A percentile compares a stretch with the other conserved stretches of the same genome.
Conservation (phyloP, 2,888 invertebrate genomes). For the Xestia xanthographa region DNA sequence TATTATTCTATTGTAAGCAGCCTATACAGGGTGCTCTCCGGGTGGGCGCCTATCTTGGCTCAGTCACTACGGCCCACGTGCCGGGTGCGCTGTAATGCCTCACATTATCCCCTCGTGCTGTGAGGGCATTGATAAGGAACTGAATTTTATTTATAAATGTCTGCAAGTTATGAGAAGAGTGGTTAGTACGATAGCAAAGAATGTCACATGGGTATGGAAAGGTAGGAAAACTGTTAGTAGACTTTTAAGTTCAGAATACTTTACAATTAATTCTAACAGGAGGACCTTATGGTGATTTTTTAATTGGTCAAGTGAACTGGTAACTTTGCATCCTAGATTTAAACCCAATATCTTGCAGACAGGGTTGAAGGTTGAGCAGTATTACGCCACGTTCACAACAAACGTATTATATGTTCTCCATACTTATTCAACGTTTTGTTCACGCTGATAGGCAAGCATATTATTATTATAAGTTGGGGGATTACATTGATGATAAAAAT, state of each 20-base stretch:
- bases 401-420: neutral
- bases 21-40: neutral
- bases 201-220: neutral
- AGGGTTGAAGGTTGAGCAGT: neutral
- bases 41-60: slow-evolving; percentile 15
- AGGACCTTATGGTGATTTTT: neutral
- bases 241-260: neutral
- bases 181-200: neutral
- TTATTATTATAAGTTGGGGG: too few relatives aligned
- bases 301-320: neutral
- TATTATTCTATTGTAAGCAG: slow-evolving; percentile 17
- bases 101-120: slow-evolving; percentile 24
- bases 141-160: slow-evolving; percentile 5
- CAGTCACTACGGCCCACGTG: slow-evolving; percentile 9
- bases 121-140: slow-evolving; percentile 33
- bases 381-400: neutral
- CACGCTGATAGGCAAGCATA: too few relatives aligned
- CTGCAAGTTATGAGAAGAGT: neutral
- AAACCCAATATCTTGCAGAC: neutral
- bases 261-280: neutral
- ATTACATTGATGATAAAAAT: too few relatives aligned
- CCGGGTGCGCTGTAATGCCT: slow-evolving; percentile 37
- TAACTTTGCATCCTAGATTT: neutral
- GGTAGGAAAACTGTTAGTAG: neutral
- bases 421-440: neutral